Conservation (phyloP, 2,888 invertebrate genomes). For the Caenorhabditis doughertyi region DNA sequence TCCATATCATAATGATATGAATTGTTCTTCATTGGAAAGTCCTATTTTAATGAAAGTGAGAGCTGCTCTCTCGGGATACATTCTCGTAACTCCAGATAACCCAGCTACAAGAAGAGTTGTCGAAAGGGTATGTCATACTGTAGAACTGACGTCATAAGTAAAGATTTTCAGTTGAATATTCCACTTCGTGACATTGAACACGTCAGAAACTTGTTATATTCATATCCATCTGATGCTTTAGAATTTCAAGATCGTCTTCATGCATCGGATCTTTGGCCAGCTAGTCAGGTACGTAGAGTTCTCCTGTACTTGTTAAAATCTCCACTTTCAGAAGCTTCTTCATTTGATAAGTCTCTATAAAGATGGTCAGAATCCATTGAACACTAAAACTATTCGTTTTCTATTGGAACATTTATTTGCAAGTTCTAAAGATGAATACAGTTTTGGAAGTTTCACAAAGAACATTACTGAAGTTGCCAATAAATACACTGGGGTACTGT, state of each 20-base stretch:
- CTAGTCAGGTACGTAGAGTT: conserved; percentile 66
- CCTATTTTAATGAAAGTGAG: conserved; percentile 56
- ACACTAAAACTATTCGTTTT: conserved; percentile 44
- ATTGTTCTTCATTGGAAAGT: conserved; percentile 64
- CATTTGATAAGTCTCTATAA: conserved; percentile 31
- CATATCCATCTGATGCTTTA: conserved; percentile 70
- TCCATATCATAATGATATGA: conserved; percentile 56
- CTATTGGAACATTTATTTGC: conserved; percentile 63
- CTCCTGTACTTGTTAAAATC: neutral
- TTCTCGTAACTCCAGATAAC: conserved; percentile 77
- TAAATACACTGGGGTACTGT: conserved; percentile 57
- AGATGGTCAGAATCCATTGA: conserved; percentile 28
- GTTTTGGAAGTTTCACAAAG: conserved; percentile 59
- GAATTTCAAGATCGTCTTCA: conserved; percentile 75
- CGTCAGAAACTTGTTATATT: conserved; percentile 65
- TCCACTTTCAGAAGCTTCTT: conserved; percentile 25
- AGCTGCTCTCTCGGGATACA: conserved; percentile 78
- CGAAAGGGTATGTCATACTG: conserved; percentile 28
- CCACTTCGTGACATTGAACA: conserved; percentile 69
- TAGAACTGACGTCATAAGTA: neutral
- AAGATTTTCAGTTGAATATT: conserved; percentile 66
- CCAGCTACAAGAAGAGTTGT: conserved; percentile 72
- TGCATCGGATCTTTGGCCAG: conserved; percentile 74
- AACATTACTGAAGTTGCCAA: conserved; percentile 39
- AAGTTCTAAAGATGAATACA: conserved; percentile 48